Evolutionary conservation across 1,140 invertebrate species (phyloP), one percentile per base, ranked within the genome.

Genomic region (Uloborus diversus): DNA sequence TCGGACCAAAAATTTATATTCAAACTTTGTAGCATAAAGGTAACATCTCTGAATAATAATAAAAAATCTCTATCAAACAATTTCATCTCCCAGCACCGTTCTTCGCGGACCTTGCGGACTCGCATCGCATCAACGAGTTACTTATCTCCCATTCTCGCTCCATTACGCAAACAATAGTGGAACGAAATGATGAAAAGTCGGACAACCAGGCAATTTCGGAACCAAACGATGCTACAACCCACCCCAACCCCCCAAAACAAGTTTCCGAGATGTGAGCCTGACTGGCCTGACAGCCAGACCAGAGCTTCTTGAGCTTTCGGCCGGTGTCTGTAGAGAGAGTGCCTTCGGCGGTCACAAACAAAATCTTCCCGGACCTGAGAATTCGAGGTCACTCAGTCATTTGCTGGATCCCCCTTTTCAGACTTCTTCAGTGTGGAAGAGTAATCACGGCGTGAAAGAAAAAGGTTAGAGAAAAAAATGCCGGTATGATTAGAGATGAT

Each of bases 281-380:
- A 32, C 30, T 32, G 20, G 28, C 4, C 13, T 42, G 27, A 28
- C 42, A 70, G 33, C 4, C 32, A 37, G 25, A 56, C 53, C 32
- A 37, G 25, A 56, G 32, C 59, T 13, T 70, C 33, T 17, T 70
- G 32, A 70, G 68, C 59, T 57, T 70, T 35, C 53, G 28, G 27
- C 27, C 3, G 5, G 37, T 27, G 57, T 51, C 57, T 51, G 28
- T 9, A 7, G 33, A 23, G 42, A n/a, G n/a, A 64, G 17, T 25
- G 37, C 59, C 70, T 23, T 64, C n/a, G 57, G 70, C 57, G 27
- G 30, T n/a, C 35, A 37, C 20, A 57, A 23, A n/a, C n/a, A n/a
- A n/a, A n/a, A n/a, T n/a, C 69, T 30, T 75, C 70, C 70, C 59
- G 70, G 70, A 75, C 70, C 70, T 75, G 17, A 33, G 25, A 17